A percentile compares a stretch with the other conserved stretches of the same genome.
Evolutionary conservation across 1,140 invertebrate genomes (phyloP).

Genomic region (Drosophila dunni): DNA sequence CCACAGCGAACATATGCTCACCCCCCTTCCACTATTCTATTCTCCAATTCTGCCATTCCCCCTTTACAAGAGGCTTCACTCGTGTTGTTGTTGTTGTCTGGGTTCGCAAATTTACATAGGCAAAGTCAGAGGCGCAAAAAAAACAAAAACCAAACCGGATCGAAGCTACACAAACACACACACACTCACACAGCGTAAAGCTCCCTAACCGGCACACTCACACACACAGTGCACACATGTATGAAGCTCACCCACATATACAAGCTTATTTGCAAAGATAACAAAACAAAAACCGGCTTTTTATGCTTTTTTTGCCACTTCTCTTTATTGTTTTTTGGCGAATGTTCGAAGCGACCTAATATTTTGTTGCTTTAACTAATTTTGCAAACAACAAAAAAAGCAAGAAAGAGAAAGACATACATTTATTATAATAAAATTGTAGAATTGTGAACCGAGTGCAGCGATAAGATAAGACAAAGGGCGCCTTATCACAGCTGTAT

Average conservation of each 20-base stretch:
- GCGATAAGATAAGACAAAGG: conserved; percentile 43
- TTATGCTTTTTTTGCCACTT: conserved; percentile 44
- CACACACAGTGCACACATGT: conserved; percentile 24
- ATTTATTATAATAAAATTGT: background rate
- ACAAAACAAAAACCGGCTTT: conserved; percentile 75
- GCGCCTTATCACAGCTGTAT: conserved; percentile 55
- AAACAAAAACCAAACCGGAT: conserved; percentile 62
- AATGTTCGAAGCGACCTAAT: conserved; percentile 37
- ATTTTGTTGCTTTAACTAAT: conserved; percentile 51
- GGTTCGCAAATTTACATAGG: conserved; percentile 64
- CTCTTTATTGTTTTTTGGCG: conserved; percentile 14
- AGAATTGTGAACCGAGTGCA: conserved; percentile 2
- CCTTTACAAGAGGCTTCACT: conserved; percentile 10
- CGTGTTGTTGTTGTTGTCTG: conserved; percentile 32
- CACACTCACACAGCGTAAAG: conserved; percentile 49
- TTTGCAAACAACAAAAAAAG: conserved; percentile 49
- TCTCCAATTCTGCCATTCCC: background rate
- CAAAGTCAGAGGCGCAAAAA: conserved; percentile 45
- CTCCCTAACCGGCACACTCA: conserved; percentile 71
- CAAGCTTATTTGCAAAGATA: conserved; percentile 53
- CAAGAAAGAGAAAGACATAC: no score
- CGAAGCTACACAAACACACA: conserved; percentile 49
- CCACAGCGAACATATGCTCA: conserved; percentile 45
- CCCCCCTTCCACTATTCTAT: background rate
- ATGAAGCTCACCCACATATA: conserved; percentile 75